Base-by-base conservation (phyloP, 2,888 invertebrate genomes). In the Chrysopilus asiliformis region DNA sequence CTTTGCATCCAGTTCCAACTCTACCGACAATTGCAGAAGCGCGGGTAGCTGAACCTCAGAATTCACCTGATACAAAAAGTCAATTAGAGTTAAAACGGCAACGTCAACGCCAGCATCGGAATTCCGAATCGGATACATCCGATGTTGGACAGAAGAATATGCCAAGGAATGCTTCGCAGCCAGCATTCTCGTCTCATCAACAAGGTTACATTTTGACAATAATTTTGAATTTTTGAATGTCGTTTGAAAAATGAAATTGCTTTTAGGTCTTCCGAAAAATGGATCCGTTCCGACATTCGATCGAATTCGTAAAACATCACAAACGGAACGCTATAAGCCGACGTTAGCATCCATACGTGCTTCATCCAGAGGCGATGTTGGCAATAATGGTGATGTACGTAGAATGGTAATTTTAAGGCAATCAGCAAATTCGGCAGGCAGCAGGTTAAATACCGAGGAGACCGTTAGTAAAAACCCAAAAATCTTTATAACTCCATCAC, bases 201-300 rank as follows among this genome's bases (percentile, higher is more conserved):
- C 76, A 74, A 47, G 80, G 79, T 7, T 40, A 32, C 9, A 30
- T 16, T 16, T 16, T 10, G 8, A 7, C 9, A 19, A 19, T 24
- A 14, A 19, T 10, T 26, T 12, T 4, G 19, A 22, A 6, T 22
- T 24, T 10, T 35, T 17, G 13, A n/a, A 17, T 18, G n/a, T 25
- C 20, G 18, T 20, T n/a, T n/a, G n/a, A n/a, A n/a, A n/a, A n/a
- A n/a, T 37, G 17, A 12, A 20, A 6, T 27, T 29, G 10, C 54
- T 53, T 45, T 51, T 51, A 47, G 58, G 61, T 53, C 53, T 64
- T 52, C 86, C 87, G 38, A 87, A 87, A 64, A 89, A 89, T 56
- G 86, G 86, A 28, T 87, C 87, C 3, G 89, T 90, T 45, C 89
- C 89, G 18, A 82, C 85, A 57, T 87, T 90, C 64, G 85, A 85